Evolutionary conservation across 2,113 vertebrate genomes (phyloP), one percentile per base, ranked within the genome.

Genomic region (Myxocyprinus asiaticus): DNA sequence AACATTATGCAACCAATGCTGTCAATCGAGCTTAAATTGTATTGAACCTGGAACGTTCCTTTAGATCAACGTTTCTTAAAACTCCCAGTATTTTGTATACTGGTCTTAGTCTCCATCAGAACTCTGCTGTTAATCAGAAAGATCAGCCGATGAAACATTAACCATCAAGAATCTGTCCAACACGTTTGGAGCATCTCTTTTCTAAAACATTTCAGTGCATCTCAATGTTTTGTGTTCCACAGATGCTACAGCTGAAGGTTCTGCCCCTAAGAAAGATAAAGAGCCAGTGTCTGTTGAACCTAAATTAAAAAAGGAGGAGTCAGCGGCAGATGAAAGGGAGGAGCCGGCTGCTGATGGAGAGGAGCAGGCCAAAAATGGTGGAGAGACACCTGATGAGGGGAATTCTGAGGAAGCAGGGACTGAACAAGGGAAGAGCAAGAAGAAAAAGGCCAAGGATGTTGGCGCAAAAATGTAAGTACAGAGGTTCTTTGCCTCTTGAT

Each of bases 401-500:
- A 87, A 94, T 86, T 91, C 92, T 22, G 86, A 90, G 6, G 93
- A 93, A 65, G 71, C 63, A 0, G 42, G 76, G 9, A 77, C 79
- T 2, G 81, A 86, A 22, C 78, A 85, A 17, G 78, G 82, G 0
- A 91, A 92, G 8, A 92, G 63, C 5, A 93, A 92, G 11, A 93
- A 70, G 4, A 93, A 93, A 5, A 92, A 94, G 70, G 44, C 87
- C 55, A 86, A 94, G 8, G 94, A 93, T 65, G 88, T 94, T 51
- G 90, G 88, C 85, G 94, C 94, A 87, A 96, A 97, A 89, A 93
- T 95, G 97, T 98, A 93, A 96, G 95, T 58, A 58, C n/a, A 15
- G 55, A 58, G 15, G 7, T 58, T 15, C 9, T 10, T 10, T 53
- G 50, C 9, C 9, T 10, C 47, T 48, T 48, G 47, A 6, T 6